Evolutionary conservation across 2,888 invertebrate genomes (phyloP).

Genomic region (Fabriciana adippe): DNA sequence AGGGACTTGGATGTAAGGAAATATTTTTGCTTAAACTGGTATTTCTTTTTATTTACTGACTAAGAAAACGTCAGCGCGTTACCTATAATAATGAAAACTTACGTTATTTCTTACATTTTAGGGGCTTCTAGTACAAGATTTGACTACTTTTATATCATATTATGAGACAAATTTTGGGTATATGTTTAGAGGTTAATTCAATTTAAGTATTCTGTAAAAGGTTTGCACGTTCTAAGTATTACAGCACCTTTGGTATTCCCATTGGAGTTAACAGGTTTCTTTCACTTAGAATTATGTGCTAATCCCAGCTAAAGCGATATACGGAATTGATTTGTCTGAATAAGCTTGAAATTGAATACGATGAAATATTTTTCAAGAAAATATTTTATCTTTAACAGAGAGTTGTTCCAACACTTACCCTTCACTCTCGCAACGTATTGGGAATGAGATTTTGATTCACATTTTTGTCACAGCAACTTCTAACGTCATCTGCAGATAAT

Average conservation of each 20-base stretch:
- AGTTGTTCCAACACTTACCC: too few species aligned
- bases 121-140: too few species aligned
- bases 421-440: background rate
- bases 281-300: conserved; percentile 27
- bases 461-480: conserved; percentile 7
- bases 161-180: too few species aligned
- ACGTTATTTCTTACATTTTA: too few species aligned
- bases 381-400: conserved; percentile 5
- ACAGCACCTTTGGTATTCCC: background rate
- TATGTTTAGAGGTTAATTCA: background rate
- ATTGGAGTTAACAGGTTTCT: conserved; percentile 23
- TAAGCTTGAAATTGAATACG: conserved; percentile 5
- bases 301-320: conserved; percentile 15
- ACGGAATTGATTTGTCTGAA: background rate
- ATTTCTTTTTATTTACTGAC: too few species aligned
- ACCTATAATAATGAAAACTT: too few species aligned
- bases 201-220: conserved; percentile 5
- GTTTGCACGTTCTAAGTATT: background rate
- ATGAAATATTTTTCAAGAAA: conserved; percentile 9
- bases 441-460: background rate
- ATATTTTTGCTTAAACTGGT: too few species aligned
- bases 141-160: too few species aligned
- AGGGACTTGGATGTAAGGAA: too few species aligned
- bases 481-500: conserved; percentile 17
- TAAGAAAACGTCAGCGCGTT: too few species aligned